Evolutionary conservation across 1,140 invertebrate species (phyloP).

Genomic region (silkworm (Bombyx mori)): ASM3026992v2 NC_085133.1:2475001-2475500

Average conservation of each 20-base stretch:
- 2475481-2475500: no score
- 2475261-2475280: not conserved
- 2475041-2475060: slow-evolving; percentile 19
- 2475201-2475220: not conserved
- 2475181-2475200: not conserved
- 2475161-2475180: slow-evolving; percentile 33
- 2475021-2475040: not conserved
- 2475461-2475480: no score
- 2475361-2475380: no score
- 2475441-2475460: no score
- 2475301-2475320: not conserved
- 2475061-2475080: slow-evolving; percentile 56
- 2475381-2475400: no score
- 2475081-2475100: slow-evolving; percentile 61
- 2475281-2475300: slow-evolving; percentile 9
- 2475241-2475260: not conserved
- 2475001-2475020: not conserved
- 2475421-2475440: no score
- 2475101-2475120: slow-evolving; percentile 70
- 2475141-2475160: slow-evolving; percentile 27
- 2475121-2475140: slow-evolving; percentile 52
- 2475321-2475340: no score
- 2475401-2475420: no score
- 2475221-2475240: not conserved
- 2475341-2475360: no score